Evolutionary conservation across 1,140 invertebrate genomes (phyloP), one percentile per base, ranked within the genome.

Genomic region (Neodiprion pinetum): DNA sequence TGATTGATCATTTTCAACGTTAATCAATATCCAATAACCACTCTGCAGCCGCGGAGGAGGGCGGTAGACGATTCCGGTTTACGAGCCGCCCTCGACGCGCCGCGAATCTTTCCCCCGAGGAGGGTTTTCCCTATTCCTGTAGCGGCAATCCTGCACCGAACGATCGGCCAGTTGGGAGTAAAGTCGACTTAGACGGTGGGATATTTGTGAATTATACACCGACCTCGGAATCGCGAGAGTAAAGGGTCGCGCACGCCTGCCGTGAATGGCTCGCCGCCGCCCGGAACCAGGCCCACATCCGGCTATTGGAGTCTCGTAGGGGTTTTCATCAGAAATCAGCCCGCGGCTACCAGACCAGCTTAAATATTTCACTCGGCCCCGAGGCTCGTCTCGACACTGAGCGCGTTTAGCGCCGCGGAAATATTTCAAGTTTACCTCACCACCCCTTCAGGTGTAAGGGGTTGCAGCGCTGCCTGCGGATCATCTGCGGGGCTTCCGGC

Each of bases 271-370:
- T 47, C 49, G 47, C 40, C 74, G 40, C 67, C 17, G 28, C 12
- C 70, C 61, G 53, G 53, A 53, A 61, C 8, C 21, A 9, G 53
- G n/a, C 53, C 11, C 53, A 61, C n/a, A 61, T 23, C 69, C 67
- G 74, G 68, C 73, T 74, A 74, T 70, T 47, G 67, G 28, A 72
- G 70, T 69, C 48, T 72, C 77, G 76, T 76, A 80, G 76, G 78
- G 76, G 80, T 80, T 82, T 78, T 83, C 82, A 81, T 83, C 78
- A 81, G 78, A 81, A 78, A 83, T 81, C 77, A 80, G 80, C 82
- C 82, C 68, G 50, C 71, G 81, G 82, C 82, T 80, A 75, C 78
- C 28, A 80, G 77, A 81, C 81, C 78, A 77, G 77, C 80, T 83
- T 82, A 80, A 83, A 83, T 82, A 82, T 83, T 82, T 83, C 77